Evolutionary conservation across 2,113 vertebrate species (phyloP), one percentile per base, ranked within the genome.

Genomic region (Labrus mixtus): DNA sequence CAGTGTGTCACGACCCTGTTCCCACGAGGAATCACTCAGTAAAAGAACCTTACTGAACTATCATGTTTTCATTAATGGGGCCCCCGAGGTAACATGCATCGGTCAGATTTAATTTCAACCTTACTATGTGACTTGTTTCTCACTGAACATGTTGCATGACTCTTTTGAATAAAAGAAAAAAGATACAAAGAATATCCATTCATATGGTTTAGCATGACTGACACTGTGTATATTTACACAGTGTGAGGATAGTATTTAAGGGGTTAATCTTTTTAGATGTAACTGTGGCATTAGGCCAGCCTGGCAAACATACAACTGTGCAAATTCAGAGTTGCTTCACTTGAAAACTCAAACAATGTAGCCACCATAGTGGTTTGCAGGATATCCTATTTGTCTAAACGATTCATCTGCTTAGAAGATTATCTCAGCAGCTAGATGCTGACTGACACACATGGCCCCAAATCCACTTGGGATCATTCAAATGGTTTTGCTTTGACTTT

Each of bases 391-490:
- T 46, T 58, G 58, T 74, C 3, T 75, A 51, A 16, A 54, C 20
- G 79, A 59, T 45, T 61, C 29, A 20, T 79, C 68, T 79, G 84
- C 55, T 91, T 70, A 84, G 60, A 46, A 57, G 76, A 73, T 78
- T 73, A 86, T 79, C 78, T 79, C 55, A 55, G 61, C 65, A 65
- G 19, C 56, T 29, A n/a, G 10, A 67, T 51, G 13, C 25, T 41
- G 56, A 64, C 59, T 80, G 78, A 77, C 1, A 4, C 59, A 25
- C 54, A 23, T 73, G 37, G 75, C 33, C 48, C 10, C 17, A 65
- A 78, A 81, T 88, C 82, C 83, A 76, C 56, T 43, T n/a, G 41
- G 25, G 43, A 43, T 37, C 50, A n/a, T 53, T 65, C 36, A 48
- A 63, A 15, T 67, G 29, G 37, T 67, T 67, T 50, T n/a, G 20